A percentile compares a stretch with the other conserved stretches of the same genome.
Conservation (phyloP, 1,140 invertebrate species). For the Dendrolimus kikuchii region DNA sequence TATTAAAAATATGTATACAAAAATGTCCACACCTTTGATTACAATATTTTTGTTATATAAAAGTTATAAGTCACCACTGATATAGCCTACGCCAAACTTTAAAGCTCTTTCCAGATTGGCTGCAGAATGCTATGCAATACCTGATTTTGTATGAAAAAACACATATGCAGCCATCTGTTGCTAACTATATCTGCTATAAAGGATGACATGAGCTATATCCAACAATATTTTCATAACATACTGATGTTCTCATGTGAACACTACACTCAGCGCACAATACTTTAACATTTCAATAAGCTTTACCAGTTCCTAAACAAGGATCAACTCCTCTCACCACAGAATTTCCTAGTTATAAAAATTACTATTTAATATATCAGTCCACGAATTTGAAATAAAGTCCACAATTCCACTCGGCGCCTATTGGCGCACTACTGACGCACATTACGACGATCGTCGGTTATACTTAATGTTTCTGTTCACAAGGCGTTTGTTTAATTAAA, state of each 20-base stretch:
- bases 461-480: slow-evolving; percentile 62
- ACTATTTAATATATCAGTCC: slow-evolving; percentile 62
- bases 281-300: slow-evolving; percentile 26
- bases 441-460: slow-evolving; percentile 40
- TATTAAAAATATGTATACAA: slow-evolving; percentile 67
- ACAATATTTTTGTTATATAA: slow-evolving; percentile 58
- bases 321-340: slow-evolving; percentile 67
- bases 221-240: slow-evolving; percentile 23
- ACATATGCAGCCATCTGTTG: neutral
- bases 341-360: slow-evolving; percentile 67
- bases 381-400: slow-evolving; percentile 70
- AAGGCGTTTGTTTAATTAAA: slow-evolving; percentile 61
- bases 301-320: slow-evolving; percentile 55
- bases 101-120: slow-evolving; percentile 11
- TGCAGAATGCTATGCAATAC: too few species aligned
- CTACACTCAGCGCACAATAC: slow-evolving; percentile 41
- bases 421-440: slow-evolving; percentile 34
- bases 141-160: too few species aligned
- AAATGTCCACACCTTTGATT: slow-evolving; percentile 57
- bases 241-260: slow-evolving; percentile 40
- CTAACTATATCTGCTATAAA: too few species aligned
- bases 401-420: slow-evolving; percentile 53
- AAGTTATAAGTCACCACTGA: slow-evolving; percentile 53
- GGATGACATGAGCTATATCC: too few species aligned
- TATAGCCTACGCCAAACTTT: slow-evolving; percentile 33